Percentiles rank a stretch among this genome's conserved stretches.
Conservation (phyloP, 2,888 invertebrate genomes). For the Lochmaea capreae region DNA sequence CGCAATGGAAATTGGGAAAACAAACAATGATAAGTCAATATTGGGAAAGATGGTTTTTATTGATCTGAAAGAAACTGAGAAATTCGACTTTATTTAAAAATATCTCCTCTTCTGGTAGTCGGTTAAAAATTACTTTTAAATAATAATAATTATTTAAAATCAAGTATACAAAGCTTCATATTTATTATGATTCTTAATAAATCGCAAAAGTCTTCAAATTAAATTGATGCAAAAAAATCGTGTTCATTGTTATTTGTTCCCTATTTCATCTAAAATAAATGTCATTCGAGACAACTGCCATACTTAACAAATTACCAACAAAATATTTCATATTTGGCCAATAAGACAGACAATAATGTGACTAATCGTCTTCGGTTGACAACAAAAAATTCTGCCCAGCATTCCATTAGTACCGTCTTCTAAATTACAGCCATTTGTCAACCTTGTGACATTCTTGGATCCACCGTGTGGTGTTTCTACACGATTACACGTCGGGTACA, state of each 20-base stretch:
- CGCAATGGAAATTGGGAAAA: too few species aligned
- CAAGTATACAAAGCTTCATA: too few species aligned
- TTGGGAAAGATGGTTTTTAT: too few species aligned
- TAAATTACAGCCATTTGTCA: constrained; percentile 39
- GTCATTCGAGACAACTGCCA: neutral
- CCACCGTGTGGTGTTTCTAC: constrained; percentile 33
- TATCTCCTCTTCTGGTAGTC: too few species aligned
- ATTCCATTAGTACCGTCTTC: constrained; percentile 40
- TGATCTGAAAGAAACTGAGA: too few species aligned
- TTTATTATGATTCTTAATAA: neutral
- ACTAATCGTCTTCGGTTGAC: constrained; percentile 18
- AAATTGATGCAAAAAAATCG: too few species aligned
- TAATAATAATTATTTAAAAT: too few species aligned
- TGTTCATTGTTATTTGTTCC: too few species aligned
- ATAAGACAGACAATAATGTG: constrained; percentile 31
- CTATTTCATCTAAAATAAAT: neutral
- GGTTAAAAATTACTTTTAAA: too few species aligned
- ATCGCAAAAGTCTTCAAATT: neutral
- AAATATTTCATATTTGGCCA: constrained; percentile 31
- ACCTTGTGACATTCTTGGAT: constrained; percentile 33
- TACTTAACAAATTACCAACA: constrained; percentile 27
- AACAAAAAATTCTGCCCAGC: constrained; percentile 26
- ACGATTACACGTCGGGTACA: constrained; percentile 19
- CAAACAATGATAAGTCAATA: too few species aligned
- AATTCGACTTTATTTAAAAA: too few species aligned